Base-by-base conservation (phyloP, 2,797 vertebrate species). In the Acropternis orthonyx region DNA sequence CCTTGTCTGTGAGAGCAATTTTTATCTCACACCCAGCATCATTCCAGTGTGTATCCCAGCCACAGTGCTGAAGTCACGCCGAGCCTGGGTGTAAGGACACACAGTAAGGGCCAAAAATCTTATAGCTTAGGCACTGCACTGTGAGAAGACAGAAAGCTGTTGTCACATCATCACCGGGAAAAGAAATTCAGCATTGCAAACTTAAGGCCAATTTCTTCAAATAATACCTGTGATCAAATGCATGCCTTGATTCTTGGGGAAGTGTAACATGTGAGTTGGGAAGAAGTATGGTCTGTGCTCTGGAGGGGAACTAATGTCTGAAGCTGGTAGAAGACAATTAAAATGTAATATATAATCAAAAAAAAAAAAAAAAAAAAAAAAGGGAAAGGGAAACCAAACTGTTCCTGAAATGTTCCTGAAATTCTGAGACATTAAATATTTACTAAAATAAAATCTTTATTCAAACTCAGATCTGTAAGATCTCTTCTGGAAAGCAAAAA, bases 141-240 rank as follows among this genome's bases (percentile, higher is more conserved):
- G 10, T 3, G 15, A 20, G 41, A 52, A 88, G 32, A 23, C 37
- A 87, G 30, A 87, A 80, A 85, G 37, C 16, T 63, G 36, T 15
- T 88, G 68, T 68, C 56, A 80, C 49, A 28, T 17, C 34, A 32
- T 10, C 41, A 52, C 41, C 37, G 41, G 17, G 26, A 82, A 74
- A 79, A 48, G 44, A 82, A 89, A 95, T 20, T 19, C 76, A 90
- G 68, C 41, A 27, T 9, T 59, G 37, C 58, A 84, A 90, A 78
- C 27, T 9, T 15, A 12, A 86, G 49, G 27, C 72, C 68, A 78
- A 4, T 21, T 82, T 44, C 65, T 83, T 74, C 52, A 77, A 89
- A 82, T 39, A 79, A 73, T 22, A 46, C 34, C 34, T 61, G 24
- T 78, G 49, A 92, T 21, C 34, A 67, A 58, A 84, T 3, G 10